Evolutionary conservation across 2,888 invertebrate genomes (phyloP), one percentile per base, ranked within the genome.

Genomic region (Leucophenga montana): DNA sequence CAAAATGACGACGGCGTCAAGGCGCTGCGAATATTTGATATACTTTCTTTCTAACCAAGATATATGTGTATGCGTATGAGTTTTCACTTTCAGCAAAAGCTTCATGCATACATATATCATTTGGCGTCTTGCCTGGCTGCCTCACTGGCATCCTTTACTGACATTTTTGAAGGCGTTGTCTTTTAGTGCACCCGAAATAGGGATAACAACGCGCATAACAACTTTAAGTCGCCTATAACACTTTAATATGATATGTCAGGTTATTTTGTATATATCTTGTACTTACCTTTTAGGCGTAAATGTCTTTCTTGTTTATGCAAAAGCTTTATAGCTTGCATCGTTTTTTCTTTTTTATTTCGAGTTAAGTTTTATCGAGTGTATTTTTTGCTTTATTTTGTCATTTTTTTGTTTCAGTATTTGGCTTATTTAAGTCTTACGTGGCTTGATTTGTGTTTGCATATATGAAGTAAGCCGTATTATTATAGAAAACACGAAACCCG

Each of bases 261-360:
- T 48, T 64, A 46, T 64, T 62, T 46, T 46, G 20, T 22, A 14
- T 56, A 22, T 22, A 22, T 56, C n/a, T 33, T 33, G 16, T 64
- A 27, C 27, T 20, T 48, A 48, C 27, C 62, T 48, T 64, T 59
- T 48, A 48, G 46, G 11, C 73, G 71, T 75, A 69, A 77, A 70
- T 75, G 53, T 18, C 18, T 53, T 53, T 53, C 20, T 18, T 53
- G 16, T 53, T 39, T 39, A 8, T 5, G 39, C 9, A 11, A 11
- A 39, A 39, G 39, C 39, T 39, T 39, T 39, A 5, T 39, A 11
- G 39, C 39, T 39, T 39, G 33, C 33, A 33, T 33, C 4, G 0
- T 18, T 16, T 57, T 57, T 9, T 3, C 5, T 57, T 14, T 11
- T 57, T 22, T 57, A 22, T 27, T 14, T 13, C 27, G 4, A 20